phyloP scores from a whole-genome alignment of 1,140 invertebrate species.

The Drosophila parabipectinata region DNA sequence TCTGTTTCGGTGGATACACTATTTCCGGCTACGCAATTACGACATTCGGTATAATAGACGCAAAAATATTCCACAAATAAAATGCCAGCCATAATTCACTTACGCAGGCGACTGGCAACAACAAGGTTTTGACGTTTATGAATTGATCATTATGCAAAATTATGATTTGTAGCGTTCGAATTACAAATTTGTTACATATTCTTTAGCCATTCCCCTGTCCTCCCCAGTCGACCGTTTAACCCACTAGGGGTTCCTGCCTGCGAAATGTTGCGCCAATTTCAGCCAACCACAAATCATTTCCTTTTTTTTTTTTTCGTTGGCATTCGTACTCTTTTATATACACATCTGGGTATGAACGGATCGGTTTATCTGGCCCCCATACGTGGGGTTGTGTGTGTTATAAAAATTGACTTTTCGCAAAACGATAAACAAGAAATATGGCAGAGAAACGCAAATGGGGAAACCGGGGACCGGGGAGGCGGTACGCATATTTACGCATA shows the following conservation, averaged over 20 bases:
- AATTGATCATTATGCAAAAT: slow-evolving; percentile 83
- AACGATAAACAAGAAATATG: slow-evolving; percentile 75
- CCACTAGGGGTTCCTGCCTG: slow-evolving; percentile 17
- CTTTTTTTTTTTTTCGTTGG: not conserved
- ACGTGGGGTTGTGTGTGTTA: slow-evolving; percentile 40
- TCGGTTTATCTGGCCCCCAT: slow-evolving; percentile 47
- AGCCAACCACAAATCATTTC: slow-evolving; percentile 74
- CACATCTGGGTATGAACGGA: slow-evolving; percentile 30
- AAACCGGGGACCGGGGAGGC: not conserved
- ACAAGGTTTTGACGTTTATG: slow-evolving; percentile 76
- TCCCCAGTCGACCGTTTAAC: not conserved
- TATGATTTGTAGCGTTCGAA: slow-evolving; percentile 83
- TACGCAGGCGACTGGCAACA: slow-evolving; percentile 33
- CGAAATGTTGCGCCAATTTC: slow-evolving; percentile 58
- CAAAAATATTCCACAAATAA: slow-evolving; percentile 48
- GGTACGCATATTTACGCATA: slow-evolving; percentile 72
- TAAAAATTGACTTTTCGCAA: slow-evolving; percentile 79
- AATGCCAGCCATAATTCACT: slow-evolving; percentile 66
- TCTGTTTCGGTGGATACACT: slow-evolving; percentile 16
- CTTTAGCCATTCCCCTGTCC: slow-evolving; percentile 9
- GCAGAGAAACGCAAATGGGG: slow-evolving; percentile 2
- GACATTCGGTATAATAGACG: slow-evolving; percentile 21
- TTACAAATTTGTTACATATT: slow-evolving; percentile 80
- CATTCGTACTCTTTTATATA: slow-evolving; percentile 16
- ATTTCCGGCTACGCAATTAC: slow-evolving; percentile 28